Evolutionary conservation across 2,113 vertebrate genomes (phyloP).

Genomic region (Hippocampus mohnikei): DNA sequence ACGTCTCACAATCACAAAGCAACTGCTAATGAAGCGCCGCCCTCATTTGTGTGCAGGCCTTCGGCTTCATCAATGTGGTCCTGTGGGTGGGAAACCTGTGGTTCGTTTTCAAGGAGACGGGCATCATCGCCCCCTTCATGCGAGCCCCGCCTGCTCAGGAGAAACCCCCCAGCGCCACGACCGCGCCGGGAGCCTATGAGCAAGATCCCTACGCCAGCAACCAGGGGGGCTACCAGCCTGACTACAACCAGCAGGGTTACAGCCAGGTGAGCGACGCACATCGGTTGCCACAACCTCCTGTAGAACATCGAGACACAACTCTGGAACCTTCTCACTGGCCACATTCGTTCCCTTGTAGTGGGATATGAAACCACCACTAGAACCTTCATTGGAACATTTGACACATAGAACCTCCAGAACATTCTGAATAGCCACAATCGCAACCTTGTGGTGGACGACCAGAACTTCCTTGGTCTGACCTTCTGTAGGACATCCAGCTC

Average conservation of each 20-base stretch:
- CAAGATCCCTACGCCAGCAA: conserved; percentile 73
- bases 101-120: conserved; percentile 93
- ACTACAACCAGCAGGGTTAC: conserved; percentile 77
- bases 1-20: not conserved
- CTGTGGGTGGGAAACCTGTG: conserved; percentile 89
- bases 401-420: not conserved
- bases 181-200: conserved; percentile 74
- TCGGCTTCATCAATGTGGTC: conserved; percentile 88
- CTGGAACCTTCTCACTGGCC: not conserved
- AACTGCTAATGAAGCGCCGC: not conserved
- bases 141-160: conserved; percentile 79
- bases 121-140: conserved; percentile 79
- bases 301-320: not conserved
- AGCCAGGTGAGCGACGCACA: conserved; percentile 49
- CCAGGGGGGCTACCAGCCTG: conserved; percentile 82
- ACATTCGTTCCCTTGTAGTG: not conserved
- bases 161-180: conserved; percentile 82
- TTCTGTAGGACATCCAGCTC: not conserved
- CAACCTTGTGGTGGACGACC: not conserved
- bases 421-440: no score
- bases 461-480: not conserved
- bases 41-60: conserved; percentile 71
- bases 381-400: not conserved
- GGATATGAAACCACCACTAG: not conserved
- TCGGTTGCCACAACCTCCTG: not conserved